Conservation (phyloP, 1,140 invertebrate genomes). For the Vanessa atalanta region DNA sequence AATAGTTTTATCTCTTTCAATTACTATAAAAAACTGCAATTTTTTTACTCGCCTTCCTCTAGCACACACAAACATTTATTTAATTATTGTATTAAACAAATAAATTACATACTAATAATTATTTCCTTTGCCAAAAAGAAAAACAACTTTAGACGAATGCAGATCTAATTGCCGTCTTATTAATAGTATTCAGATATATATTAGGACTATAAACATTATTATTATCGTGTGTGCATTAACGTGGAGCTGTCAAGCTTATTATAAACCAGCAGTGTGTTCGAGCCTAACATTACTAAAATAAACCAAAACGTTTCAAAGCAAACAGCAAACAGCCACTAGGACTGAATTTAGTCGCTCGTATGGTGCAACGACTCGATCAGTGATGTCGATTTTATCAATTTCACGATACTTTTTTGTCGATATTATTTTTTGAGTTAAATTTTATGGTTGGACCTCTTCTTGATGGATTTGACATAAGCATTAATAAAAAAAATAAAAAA, state of each 20-base stretch:
- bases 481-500: no score
- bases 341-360: slow-evolving; percentile 53
- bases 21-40: no score
- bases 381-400: slow-evolving; percentile 27
- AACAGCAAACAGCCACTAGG: slow-evolving; percentile 57
- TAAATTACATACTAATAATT: no score
- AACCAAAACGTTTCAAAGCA: slow-evolving; percentile 49
- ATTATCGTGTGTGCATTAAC: background rate
- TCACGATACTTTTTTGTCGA: slow-evolving; percentile 2
- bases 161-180: no score
- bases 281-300: slow-evolving; percentile 71
- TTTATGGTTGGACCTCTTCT: no score
- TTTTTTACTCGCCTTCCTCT: no score
- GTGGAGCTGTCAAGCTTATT: slow-evolving; percentile 38
- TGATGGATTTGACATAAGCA: no score
- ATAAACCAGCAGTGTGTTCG: slow-evolving; percentile 35
- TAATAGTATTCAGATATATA: background rate
- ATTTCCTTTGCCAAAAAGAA: no score
- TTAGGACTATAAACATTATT: background rate
- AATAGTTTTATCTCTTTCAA: no score
- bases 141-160: no score
- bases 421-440: background rate
- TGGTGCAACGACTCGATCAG: slow-evolving; percentile 55
- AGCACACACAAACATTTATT: no score
- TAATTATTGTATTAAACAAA: no score